A percentile compares a stretch with the other conserved stretches of the same genome.
phyloP scores from a whole-genome alignment of 2,888 invertebrate species.

The Himalopsyche japonica region DNA sequence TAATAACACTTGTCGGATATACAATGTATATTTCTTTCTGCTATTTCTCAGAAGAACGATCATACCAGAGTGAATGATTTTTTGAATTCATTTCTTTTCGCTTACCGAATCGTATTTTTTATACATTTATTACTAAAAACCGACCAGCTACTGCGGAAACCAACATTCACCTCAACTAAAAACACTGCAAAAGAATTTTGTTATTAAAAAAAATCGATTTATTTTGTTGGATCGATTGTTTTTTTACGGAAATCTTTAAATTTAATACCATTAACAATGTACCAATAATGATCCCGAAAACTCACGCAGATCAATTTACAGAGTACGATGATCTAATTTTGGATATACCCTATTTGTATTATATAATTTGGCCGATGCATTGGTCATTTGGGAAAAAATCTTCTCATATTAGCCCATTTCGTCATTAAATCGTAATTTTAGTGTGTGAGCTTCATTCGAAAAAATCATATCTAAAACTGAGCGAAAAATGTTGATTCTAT shows the following conservation, averaged over 20 bases:
- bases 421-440: too few relatives aligned
- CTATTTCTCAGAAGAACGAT: not conserved
- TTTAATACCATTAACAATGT: not conserved
- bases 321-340: too few relatives aligned
- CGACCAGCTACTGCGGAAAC: not conserved
- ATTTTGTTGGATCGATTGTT: not conserved
- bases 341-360: too few relatives aligned
- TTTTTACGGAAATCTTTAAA: conserved; percentile 13
- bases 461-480: too few relatives aligned
- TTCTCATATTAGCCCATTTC: too few relatives aligned
- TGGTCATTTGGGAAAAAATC: too few relatives aligned
- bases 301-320: too few relatives aligned
- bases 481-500: too few relatives aligned
- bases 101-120: not conserved
- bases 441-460: too few relatives aligned
- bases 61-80: not conserved
- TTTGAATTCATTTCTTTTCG: not conserved
- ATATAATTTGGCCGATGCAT: too few relatives aligned
- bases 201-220: not conserved
- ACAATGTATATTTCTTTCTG: not conserved
- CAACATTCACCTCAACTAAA: not conserved
- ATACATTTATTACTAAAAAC: not conserved
- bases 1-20: not conserved
- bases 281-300: too few relatives aligned
- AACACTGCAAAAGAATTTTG: not conserved